phyloP scores from a whole-genome alignment of 2,797 vertebrate species.

The Urosaurus nigricauda region DNA sequence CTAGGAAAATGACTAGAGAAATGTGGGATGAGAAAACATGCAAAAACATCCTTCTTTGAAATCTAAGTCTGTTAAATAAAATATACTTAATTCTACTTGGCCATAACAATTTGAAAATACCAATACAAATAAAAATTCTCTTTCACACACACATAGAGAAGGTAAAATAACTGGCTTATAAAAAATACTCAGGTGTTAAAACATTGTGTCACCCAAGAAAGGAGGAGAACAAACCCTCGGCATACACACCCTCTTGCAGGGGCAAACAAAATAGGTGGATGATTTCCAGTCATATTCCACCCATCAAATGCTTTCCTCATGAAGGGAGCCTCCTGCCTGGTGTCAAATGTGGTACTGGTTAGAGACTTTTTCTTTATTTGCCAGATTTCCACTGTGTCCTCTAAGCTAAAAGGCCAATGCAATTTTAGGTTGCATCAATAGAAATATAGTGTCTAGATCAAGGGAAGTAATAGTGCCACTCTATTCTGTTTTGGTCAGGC shows the following conservation, averaged over 20 bases:
- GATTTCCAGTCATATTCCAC: not conserved
- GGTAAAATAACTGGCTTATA: not conserved
- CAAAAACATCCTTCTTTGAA: not conserved
- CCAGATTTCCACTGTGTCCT: not conserved
- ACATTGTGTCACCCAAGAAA: not conserved
- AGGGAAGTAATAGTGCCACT: too few relatives aligned
- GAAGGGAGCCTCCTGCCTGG: not conserved
- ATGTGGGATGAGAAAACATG: not conserved
- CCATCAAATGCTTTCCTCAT: not conserved
- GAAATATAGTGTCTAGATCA: too few relatives aligned
- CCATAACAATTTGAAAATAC: not conserved
- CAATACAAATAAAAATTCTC: not conserved
- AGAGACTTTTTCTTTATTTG: not conserved
- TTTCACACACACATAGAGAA: not conserved
- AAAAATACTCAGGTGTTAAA: not conserved
- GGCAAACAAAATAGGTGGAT: too few relatives aligned
- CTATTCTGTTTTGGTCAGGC: too few relatives aligned
- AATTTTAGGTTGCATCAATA: too few relatives aligned
- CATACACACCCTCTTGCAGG: not conserved
- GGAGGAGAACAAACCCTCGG: not conserved
- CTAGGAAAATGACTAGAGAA: not conserved
- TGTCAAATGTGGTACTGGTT: not conserved
- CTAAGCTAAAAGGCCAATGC: too few relatives aligned
- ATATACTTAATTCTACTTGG: not conserved
- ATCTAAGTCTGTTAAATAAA: not conserved